Evolutionary conservation across 2,113 vertebrate species (phyloP), one percentile per base, ranked within the genome.

Genomic region (Thinocorus orbignyianus): DNA sequence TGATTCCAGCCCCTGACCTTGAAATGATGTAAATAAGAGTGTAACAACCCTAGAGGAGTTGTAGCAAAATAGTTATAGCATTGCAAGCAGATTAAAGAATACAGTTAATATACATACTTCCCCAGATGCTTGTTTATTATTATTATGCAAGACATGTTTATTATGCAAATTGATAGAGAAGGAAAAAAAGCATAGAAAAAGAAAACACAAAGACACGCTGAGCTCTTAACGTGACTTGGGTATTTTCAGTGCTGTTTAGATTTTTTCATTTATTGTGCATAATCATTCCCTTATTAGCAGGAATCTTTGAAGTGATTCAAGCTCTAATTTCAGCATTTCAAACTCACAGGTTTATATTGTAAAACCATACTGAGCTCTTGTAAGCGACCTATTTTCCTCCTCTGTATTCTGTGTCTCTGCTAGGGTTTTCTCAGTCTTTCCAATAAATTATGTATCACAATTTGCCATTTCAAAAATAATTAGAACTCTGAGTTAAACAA

Each of bases 401-500:
- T 33, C 83, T 72, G 33, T 85, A 78, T 91, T 95, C 76, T 55
- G 5, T 33, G 46, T 33, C 87, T 86, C 84, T 92, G 77, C 61
- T 92, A 80, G 51, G 20, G 49, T 91, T 93, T 96, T 88, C 92
- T 93, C 52, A 35, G 15, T 65, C 73, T 84, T 93, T 46, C 72
- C 89, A 90, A 94, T 97, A 97, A 96, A 97, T 97, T 96, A 97
- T 96, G 95, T 74, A 96, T 95, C 81, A 83, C 4, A 1, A 91
- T 74, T 90, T 95, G 82, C 92, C 55, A 25, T 90, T 93, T 97
- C 77, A 90, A 88, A 96, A 92, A 93, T 95, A 94, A 95, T 95
- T 88, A 79, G 62, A 96, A 85, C 70, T 66, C 85, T 0, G 24
- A 92, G 86, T 86, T 92, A 82, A 96, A 91, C 84, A 91, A 91